Conservation (phyloP, 2,888 invertebrate genomes). For the Harmothoe impar region DNA sequence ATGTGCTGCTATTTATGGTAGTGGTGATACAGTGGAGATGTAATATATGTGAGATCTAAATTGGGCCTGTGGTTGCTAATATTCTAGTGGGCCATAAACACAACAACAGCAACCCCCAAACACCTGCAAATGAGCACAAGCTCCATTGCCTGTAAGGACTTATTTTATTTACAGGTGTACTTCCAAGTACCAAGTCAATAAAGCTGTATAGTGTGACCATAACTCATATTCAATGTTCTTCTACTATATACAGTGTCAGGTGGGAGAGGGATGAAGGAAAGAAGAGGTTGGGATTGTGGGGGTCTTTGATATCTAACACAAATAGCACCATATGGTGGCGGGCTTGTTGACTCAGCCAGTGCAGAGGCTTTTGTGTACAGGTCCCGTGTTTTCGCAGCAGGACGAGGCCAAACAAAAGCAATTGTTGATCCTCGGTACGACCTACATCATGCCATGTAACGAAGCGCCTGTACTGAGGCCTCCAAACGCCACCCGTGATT, state of each 20-base stretch:
- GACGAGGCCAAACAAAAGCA: slow-evolving; percentile 41
- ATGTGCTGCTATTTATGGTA: too few species aligned
- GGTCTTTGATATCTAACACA: slow-evolving; percentile 12
- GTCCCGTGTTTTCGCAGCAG: slow-evolving; percentile 36
- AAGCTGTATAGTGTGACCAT: too few species aligned
- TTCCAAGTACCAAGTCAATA: too few species aligned
- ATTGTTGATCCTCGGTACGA: slow-evolving; percentile 29
- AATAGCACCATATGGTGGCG: slow-evolving; percentile 18
- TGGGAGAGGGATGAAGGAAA: neutral
- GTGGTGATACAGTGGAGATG: neutral
- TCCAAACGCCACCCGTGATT: neutral
- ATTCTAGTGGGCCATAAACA: neutral
- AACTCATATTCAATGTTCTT: too few species aligned
- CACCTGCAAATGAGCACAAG: too few species aligned
- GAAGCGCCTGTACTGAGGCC: neutral
- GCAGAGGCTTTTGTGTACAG: slow-evolving; percentile 21
- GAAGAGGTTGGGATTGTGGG: neutral
- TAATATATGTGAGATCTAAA: slow-evolving; percentile 3
- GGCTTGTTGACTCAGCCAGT: slow-evolving; percentile 7
- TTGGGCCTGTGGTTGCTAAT: neutral
- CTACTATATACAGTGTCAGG: slow-evolving; percentile 5
- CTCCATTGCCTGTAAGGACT: too few species aligned
- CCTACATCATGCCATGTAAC: slow-evolving; percentile 36
- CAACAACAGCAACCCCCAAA: too few species aligned
- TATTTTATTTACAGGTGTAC: too few species aligned